Base-by-base conservation (phyloP, 2,888 invertebrate genomes). In the Brachycybe producta region DNA sequence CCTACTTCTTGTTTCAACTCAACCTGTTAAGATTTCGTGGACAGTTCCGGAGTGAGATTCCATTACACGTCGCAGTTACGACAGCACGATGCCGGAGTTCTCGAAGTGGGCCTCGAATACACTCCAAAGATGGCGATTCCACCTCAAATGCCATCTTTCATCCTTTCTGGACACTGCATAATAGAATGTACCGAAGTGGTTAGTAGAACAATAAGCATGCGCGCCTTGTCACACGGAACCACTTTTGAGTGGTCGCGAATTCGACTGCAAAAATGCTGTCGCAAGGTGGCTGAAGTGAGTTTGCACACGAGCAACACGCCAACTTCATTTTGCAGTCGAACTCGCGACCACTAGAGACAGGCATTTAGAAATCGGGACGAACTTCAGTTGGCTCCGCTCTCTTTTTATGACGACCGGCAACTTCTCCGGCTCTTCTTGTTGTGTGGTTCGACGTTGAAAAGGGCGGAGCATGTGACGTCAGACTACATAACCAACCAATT, bases 51-150 rank as follows among this genome's bases (percentile, higher is more conserved):
- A 0, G 77, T 97, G 52, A 72, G 78, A 54, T 78, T 95, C 55
- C 77, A 83, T 62, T 73, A 88, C 55, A 85, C 87, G 0, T 70
- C 77, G n/a, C 70, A 76, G 19, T 71, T 84, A 36, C 75, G 95
- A 19, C 72, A 76, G 55, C 81, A 81, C 66, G 94, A 98, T 64
- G 95, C 95, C 0, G 95, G 86, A 2, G 86, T 97, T 11, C 86
- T 98, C 73, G 98, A 98, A 68, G 69, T 98, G 3, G 98, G 97
- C 0, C 71, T 97, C 40, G 95, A 98, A 64, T 99, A 98, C 64
- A 86, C 86, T 0, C 91, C 95, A 68, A 95, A 95, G 72, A 95
- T 95, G 87, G 94, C 91, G 0, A 88, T 99, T 55, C 98, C 98
- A 0, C 92, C 88, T 0, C 71, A 75, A 2, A 83, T 84, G 59